These are phyloP conservation scores for Acholoe squamosa DNA, from an alignment of 2,888 invertebrate species.

Conservation along the genomic window DNA sequence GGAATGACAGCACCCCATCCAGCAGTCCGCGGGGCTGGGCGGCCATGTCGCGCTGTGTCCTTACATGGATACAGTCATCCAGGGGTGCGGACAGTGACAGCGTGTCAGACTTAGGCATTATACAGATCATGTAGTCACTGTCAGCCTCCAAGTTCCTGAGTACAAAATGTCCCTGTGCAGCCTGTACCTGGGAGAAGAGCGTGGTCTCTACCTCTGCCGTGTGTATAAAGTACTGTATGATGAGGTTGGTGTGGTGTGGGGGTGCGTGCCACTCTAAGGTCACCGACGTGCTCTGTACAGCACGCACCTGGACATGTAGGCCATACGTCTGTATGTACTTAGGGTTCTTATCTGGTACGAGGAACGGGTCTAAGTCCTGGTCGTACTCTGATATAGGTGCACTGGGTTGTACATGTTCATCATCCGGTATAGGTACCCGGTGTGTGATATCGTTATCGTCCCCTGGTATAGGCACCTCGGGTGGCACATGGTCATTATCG, in stretches of 20 bases:
- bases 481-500: no score
- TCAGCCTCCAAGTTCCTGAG: slow-evolving; percentile 15
- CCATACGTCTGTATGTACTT: slow-evolving; percentile 48
- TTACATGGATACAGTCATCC: slow-evolving; percentile 4
- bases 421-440: neutral
- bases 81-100: neutral
- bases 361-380: neutral
- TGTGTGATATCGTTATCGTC: neutral
- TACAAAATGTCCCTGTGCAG: slow-evolving; percentile 32
- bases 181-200: slow-evolving; percentile 47
- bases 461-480: neutral
- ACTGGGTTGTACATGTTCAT: neutral
- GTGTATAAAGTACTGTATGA: slow-evolving; percentile 8
- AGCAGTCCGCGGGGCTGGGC: neutral
- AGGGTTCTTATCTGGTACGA: neutral
- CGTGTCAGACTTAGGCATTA: slow-evolving; percentile 26
- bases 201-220: slow-evolving; percentile 29
- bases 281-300: neutral
- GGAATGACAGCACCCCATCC: slow-evolving; percentile 6
- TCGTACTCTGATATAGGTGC: neutral
- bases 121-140: slow-evolving; percentile 12
- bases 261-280: slow-evolving; percentile 47
- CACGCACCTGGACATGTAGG: slow-evolving; percentile 50
- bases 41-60: neutral
- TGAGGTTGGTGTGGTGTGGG: slow-evolving; percentile 29